phyloP scores from a whole-genome alignment of 1,140 invertebrate species.

The Philotrypesis tridentata region DNA sequence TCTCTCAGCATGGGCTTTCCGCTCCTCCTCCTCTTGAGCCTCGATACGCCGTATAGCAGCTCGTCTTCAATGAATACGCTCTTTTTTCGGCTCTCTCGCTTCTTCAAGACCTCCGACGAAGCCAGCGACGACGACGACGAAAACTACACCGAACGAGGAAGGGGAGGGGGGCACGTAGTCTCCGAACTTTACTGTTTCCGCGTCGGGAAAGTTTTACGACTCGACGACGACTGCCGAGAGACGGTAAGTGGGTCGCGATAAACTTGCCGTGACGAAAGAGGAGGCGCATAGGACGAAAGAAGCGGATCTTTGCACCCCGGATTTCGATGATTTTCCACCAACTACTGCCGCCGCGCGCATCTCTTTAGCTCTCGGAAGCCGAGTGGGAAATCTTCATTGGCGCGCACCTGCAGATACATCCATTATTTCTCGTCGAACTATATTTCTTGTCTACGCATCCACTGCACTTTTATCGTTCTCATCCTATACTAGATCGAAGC shows the following conservation, averaged over 20 bases:
- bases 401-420: too few relatives aligned
- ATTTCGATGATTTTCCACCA: constrained; percentile 37
- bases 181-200: constrained; percentile 36
- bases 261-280: constrained; percentile 29
- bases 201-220: constrained; percentile 50
- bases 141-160: constrained; percentile 14
- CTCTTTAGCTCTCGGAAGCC: neutral
- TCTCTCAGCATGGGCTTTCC: constrained; percentile 9
- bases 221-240: neutral
- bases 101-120: constrained; percentile 38
- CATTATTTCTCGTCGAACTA: neutral
- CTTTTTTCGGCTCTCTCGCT: too few relatives aligned
- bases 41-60: neutral
- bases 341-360: neutral
- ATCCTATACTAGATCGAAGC: too few relatives aligned
- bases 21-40: neutral
- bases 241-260: constrained; percentile 51
- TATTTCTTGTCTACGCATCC: too few relatives aligned
- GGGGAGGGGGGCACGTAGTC: constrained; percentile 21
- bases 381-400: constrained; percentile 23
- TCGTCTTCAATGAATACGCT: constrained; percentile 14
- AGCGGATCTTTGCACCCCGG: constrained; percentile 10
- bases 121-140: constrained; percentile 29
- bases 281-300: constrained; percentile 26
- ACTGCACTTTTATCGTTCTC: too few relatives aligned